Conservation (phyloP, 1,140 invertebrate genomes). For the Achroia grisella region DNA sequence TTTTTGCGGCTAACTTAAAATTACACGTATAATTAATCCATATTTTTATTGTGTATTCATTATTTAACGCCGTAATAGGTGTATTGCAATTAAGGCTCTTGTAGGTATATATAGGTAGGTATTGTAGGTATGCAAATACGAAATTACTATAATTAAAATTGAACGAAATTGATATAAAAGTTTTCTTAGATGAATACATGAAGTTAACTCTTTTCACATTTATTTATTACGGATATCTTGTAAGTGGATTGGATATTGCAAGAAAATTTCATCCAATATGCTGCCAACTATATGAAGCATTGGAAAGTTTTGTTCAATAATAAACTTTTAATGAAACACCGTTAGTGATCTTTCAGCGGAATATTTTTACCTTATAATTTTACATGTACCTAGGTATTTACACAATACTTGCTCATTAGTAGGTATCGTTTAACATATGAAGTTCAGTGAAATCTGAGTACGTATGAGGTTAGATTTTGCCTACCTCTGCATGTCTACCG, state of each 20-base stretch:
- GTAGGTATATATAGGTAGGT: too few relatives aligned
- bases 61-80: too few relatives aligned
- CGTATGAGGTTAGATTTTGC: too few relatives aligned
- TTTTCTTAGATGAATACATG: neutral
- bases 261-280: conserved; percentile 34
- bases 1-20: too few relatives aligned
- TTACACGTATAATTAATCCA: too few relatives aligned
- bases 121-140: too few relatives aligned
- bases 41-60: too few relatives aligned
- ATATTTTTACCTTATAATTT: conserved; percentile 15
- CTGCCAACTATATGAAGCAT: conserved; percentile 31
- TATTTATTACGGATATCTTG: conserved; percentile 3
- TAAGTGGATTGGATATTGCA: conserved; percentile 28
- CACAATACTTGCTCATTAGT: neutral
- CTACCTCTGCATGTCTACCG: too few relatives aligned
- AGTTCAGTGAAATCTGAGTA: too few relatives aligned
- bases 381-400: neutral
- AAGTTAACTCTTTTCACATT: neutral
- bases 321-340: conserved; percentile 63
- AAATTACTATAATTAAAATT: too few relatives aligned
- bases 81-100: too few relatives aligned
- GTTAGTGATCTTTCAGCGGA: conserved; percentile 27
- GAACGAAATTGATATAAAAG: neutral
- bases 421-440: neutral
- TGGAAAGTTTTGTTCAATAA: conserved; percentile 39